Evolutionary conservation across 64 coral and sea anemone species (phyloP).

Genomic region (Pocillopora damicornis): DNA sequence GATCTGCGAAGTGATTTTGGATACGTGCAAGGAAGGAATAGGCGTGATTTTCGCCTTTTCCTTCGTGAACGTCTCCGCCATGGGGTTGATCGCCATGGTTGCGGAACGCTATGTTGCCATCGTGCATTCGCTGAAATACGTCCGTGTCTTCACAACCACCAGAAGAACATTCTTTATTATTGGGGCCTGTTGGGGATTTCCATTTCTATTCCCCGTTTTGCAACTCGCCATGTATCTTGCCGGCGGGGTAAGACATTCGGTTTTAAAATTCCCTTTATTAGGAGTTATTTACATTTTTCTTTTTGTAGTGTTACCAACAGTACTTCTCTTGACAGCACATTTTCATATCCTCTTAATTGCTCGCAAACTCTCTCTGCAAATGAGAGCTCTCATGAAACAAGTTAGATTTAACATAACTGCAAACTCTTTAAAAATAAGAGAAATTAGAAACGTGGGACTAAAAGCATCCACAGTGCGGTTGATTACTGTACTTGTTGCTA

Average conservation of each 20-base stretch:
- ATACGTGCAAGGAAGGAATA: not conserved
- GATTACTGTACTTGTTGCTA: not conserved
- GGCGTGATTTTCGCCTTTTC: not conserved
- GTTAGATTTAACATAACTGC: not conserved
- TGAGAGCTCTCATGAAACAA: not conserved
- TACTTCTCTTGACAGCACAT: not conserved
- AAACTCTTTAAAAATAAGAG: too few relatives aligned
- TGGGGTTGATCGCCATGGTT: not conserved
- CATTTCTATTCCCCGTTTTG: not conserved
- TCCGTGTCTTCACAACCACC: not conserved
- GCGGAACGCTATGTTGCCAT: not conserved
- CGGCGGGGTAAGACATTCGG: not conserved
- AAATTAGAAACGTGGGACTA: not conserved
- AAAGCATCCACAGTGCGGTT: not conserved
- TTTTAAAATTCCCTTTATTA: not conserved
- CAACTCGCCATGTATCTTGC: not conserved
- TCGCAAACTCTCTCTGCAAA: not conserved
- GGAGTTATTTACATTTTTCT: not conserved
- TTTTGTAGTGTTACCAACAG: not conserved
- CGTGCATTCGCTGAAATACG: slow-evolving; percentile 7
- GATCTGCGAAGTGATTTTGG: not conserved
- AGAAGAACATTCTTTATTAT: not conserved
- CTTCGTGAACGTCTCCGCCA: not conserved
- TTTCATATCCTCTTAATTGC: slow-evolving; percentile 11
- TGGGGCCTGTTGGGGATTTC: slow-evolving; percentile 9